phyloP scores from a whole-genome alignment of 2,113 vertebrate species.

The Paradisaea rubra region DNA sequence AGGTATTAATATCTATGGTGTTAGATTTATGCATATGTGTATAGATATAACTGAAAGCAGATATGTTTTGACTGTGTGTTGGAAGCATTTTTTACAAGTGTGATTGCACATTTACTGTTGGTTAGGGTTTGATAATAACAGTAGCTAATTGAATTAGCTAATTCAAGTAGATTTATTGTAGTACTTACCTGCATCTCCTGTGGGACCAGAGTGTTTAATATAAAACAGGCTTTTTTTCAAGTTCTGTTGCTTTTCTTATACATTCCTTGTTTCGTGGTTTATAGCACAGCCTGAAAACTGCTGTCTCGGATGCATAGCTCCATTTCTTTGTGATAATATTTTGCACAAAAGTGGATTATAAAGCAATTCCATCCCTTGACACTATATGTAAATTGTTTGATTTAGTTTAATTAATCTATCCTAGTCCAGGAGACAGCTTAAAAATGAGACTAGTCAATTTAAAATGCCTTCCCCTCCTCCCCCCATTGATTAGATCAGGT shows the following conservation, averaged over 20 bases:
- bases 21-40: not conserved
- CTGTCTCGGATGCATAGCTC: fast-evolving
- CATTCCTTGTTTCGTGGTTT: not conserved
- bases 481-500: not conserved
- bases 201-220: not conserved
- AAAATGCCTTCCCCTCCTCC: not conserved
- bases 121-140: not conserved
- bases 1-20: not conserved
- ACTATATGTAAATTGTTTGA: not conserved
- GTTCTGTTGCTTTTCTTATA: not conserved
- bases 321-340: fast-evolving
- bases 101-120: not conserved
- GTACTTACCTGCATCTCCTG: not conserved
- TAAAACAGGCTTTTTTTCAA: not conserved
- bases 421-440: not conserved
- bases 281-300: not conserved
- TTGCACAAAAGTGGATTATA: not conserved
- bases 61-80: not conserved
- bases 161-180: not conserved
- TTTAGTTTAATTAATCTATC: not conserved
- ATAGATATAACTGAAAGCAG: not conserved
- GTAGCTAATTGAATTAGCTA: not conserved
- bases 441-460: not conserved
- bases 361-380: not conserved
- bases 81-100: not conserved